Evolutionary conservation across 1,140 invertebrate species (phyloP), one percentile per base, ranked within the genome.

Genomic region (Drosophila jambulina): DNA sequence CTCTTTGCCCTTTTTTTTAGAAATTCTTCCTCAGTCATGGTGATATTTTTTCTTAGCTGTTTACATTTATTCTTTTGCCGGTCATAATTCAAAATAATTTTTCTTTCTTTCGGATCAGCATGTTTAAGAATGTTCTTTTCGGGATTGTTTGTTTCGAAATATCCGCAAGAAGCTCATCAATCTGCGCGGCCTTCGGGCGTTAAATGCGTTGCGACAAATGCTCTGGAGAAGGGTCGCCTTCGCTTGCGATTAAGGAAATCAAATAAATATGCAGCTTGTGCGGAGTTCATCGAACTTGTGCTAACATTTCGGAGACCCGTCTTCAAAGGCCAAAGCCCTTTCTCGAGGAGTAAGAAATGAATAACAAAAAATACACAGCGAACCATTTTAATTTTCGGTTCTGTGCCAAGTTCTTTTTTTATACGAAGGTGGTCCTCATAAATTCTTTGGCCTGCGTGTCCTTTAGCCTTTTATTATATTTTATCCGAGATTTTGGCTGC

Each of bases 391-490:
- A 85, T 85, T 72, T 86, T 75, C 68, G 75, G 62, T 40, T 62
- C 40, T 62, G 53, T 53, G 43, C 54, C 13, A 65, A 29, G 34
- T 77, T 51, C 2, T n/a, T 27, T 70, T 64, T 75, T 78, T 60
- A 65, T 90, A 57, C 67, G 63, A 72, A 84, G 85, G 85, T 90
- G 85, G 85, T 85, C 85, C 80, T 65, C 65, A 85, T 79, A 90
- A 90, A 90, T 90, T 90, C 70, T 78, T 58, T 49, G 63, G 82
- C 27, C 69, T 88, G 86, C 83, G 84, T 88, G 85, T 90, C 85
- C 85, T 90, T 88, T 88, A 90, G 85, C 75, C 81, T 82, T 90
- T 90, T 85, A 79, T 90, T 90, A 85, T 90, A 71, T 75, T 78
- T 87, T 83, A 63, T 83, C 61, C 48, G 21, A 29, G 74, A 25